Evolutionary conservation across 2,888 invertebrate species (phyloP).

Genomic region (Napeogenes inachia): DNA sequence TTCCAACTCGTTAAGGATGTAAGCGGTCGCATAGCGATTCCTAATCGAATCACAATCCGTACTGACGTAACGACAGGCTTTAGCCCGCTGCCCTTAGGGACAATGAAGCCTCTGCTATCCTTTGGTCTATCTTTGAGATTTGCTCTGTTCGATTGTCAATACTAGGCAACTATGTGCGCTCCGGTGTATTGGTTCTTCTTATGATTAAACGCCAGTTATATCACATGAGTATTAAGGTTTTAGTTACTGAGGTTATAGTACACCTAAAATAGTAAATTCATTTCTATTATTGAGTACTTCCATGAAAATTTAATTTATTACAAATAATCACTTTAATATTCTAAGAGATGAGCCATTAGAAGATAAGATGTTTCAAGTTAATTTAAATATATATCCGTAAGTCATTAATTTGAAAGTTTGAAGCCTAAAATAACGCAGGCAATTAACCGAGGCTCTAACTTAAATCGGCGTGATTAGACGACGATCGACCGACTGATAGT

Average conservation of each 20-base stretch:
- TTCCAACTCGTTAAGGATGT: constrained; percentile 67
- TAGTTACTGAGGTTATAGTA: no score
- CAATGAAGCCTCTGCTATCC: constrained; percentile 42
- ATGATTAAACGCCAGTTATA: not conserved
- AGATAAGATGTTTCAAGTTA: constrained; percentile 17
- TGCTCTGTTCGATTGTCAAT: constrained; percentile 28
- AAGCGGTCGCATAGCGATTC: constrained; percentile 64
- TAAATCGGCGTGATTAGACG: constrained; percentile 54
- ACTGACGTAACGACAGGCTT: constrained; percentile 57
- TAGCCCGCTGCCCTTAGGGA: constrained; percentile 44
- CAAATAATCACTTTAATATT: no score
- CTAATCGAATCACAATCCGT: constrained; percentile 73
- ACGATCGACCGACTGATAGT: constrained; percentile 52
- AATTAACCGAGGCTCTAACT: constrained; percentile 57
- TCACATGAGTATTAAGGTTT: not conserved
- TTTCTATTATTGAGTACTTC: no score
- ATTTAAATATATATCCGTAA: constrained; percentile 24
- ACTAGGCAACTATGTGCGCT: constrained; percentile 1
- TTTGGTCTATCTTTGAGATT: constrained; percentile 42
- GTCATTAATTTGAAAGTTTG: constrained; percentile 36
- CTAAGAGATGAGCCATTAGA: constrained; percentile 5
- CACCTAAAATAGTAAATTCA: no score
- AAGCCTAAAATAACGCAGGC: constrained; percentile 47
- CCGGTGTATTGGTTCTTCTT: not conserved
- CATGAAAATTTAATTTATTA: no score